Conservation (phyloP, 2,888 invertebrate genomes). For the Belgica antarctica region DNA sequence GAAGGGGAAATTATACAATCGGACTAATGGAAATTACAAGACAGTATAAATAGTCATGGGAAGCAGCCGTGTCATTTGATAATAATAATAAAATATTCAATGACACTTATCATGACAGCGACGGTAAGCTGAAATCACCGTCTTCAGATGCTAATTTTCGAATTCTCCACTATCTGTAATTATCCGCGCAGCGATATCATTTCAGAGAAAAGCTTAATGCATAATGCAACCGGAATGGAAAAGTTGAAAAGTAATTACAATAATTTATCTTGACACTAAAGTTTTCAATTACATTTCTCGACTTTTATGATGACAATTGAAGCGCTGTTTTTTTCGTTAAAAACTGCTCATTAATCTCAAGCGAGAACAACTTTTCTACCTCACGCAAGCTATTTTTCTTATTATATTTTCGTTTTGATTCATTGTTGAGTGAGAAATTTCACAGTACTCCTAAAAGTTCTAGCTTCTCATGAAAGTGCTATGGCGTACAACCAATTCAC, state of each 20-base stretch:
- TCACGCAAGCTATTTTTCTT: background rate
- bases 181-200: background rate
- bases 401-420: background rate
- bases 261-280: conserved; percentile 2
- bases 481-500: conserved; percentile 33
- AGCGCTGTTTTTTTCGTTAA: too few relatives aligned
- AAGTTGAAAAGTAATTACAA: conserved; percentile 15
- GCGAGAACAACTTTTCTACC: too few relatives aligned
- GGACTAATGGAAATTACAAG: too few relatives aligned
- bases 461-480: too few relatives aligned
- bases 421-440: conserved; percentile 25
- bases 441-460: too few relatives aligned
- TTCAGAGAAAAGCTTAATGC: conserved; percentile 1
- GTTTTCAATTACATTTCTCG: conserved; percentile 8
- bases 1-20: too few relatives aligned
- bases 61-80: background rate
- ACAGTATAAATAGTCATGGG: too few relatives aligned
- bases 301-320: conserved; percentile 7
- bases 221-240: background rate
- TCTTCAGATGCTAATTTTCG: background rate
- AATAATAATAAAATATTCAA: background rate
- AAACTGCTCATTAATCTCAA: conserved; percentile 32
- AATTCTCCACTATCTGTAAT: background rate
- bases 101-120: background rate
- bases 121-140: background rate